These are phyloP conservation scores for Ctenomys sociabilis DNA, from an alignment of 2,113 vertebrate species.

Conservation along the genomic window DNA sequence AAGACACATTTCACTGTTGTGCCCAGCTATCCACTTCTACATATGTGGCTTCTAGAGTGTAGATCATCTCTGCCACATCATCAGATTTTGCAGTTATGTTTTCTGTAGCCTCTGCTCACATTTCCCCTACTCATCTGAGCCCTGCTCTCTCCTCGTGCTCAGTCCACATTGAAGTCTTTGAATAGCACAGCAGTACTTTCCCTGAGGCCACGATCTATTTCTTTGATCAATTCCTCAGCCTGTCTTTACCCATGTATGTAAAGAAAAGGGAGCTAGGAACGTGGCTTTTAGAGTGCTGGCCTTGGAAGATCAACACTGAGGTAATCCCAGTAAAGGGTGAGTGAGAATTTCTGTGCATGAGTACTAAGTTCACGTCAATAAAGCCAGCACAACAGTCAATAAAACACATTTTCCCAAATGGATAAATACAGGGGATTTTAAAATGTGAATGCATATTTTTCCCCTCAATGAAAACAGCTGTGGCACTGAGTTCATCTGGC, in stretches of 20 bases:
- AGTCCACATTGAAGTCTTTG: conserved; percentile 3
- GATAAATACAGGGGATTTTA: conserved; percentile 64
- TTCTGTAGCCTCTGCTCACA: conserved; percentile 37
- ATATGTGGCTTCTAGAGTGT: neutral
- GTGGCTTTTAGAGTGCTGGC: neutral
- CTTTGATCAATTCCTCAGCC: neutral
- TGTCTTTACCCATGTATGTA: neutral
- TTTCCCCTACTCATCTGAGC: neutral
- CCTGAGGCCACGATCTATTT: neutral
- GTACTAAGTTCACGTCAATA: conserved; percentile 44
- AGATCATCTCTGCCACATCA: neutral
- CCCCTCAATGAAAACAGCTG: conserved; percentile 73
- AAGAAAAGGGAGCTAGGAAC: neutral
- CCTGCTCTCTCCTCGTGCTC: neutral
- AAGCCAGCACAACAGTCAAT: neutral
- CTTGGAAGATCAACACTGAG: neutral
- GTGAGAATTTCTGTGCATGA: conserved; percentile 50
- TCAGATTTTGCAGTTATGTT: neutral
- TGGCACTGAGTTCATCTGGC: conserved; percentile 68
- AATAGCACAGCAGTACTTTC: neutral
- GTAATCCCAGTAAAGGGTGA: neutral
- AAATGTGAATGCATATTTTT: conserved; percentile 70
- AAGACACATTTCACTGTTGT: neutral
- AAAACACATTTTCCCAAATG: conserved; percentile 63
- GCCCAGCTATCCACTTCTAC: conserved; percentile 42